Conservation (phyloP, 2,113 vertebrate species). For the Erythrolamprus reginae region DNA sequence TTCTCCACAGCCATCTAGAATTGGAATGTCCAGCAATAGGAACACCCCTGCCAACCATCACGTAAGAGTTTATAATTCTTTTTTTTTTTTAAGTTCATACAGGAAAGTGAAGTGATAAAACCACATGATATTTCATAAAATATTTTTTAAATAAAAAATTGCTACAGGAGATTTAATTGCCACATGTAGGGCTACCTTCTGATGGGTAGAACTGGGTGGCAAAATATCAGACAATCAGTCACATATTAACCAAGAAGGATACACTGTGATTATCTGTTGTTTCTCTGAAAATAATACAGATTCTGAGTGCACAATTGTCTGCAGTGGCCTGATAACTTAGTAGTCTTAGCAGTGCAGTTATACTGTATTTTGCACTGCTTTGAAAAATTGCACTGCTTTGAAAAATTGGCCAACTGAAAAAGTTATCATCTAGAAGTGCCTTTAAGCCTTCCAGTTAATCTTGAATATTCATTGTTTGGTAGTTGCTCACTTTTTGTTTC, state of each 20-base stretch:
- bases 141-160: not conserved
- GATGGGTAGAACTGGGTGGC: not conserved
- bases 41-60: conserved; percentile 79
- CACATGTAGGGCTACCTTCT: not conserved
- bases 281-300: not conserved
- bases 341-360: not conserved
- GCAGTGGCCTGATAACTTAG: not conserved
- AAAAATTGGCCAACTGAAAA: not conserved
- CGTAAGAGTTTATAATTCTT: conserved; percentile 78
- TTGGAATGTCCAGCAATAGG: conserved; percentile 84
- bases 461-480: not conserved
- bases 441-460: not conserved
- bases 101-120: not conserved
- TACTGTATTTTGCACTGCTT: not conserved
- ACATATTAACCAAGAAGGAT: not conserved
- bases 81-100: too few species aligned
- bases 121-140: not conserved
- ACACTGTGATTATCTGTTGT: not conserved
- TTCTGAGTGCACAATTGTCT: not conserved
- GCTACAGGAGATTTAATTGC: not conserved
- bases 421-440: not conserved
- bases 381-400: too few species aligned
- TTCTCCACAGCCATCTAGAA: conserved; percentile 80
- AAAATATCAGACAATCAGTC: not conserved
- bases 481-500: not conserved